These are phyloP conservation scores for Andrena marginata DNA, from an alignment of 2,888 invertebrate genomes.

Conservation along the genomic window DNA sequence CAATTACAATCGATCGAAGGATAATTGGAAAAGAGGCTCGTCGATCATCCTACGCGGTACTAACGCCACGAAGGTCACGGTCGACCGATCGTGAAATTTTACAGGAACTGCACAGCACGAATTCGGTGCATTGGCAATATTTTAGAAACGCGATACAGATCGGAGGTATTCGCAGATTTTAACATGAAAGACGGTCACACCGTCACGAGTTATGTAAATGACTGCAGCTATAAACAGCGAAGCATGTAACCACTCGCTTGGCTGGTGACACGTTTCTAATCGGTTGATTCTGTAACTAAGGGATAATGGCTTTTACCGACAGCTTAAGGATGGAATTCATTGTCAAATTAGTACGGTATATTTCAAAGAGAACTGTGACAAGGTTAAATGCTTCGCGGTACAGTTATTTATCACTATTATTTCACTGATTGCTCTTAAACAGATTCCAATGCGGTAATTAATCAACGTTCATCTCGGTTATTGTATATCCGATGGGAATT, in stretches of 20 bases:
- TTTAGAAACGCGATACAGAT: not conserved
- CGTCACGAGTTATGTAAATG: slow-evolving; percentile 37
- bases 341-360: not conserved
- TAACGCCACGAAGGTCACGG: slow-evolving; percentile 1
- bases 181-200: not conserved
- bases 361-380: not conserved
- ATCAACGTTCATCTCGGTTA: not conserved
- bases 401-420: not conserved
- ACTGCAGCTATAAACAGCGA: not conserved
- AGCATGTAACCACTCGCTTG: not conserved
- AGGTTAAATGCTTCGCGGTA: not conserved
- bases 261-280: slow-evolving; percentile 14
- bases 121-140: not conserved
- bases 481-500: not conserved
- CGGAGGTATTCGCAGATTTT: not conserved
- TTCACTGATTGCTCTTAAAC: not conserved
- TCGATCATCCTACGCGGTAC: not conserved
- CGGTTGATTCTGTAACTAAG: not conserved
- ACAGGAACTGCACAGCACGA: not conserved
- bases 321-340: not conserved
- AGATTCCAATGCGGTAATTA: not conserved
- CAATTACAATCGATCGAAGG: not conserved
- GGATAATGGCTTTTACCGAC: slow-evolving; percentile 1
- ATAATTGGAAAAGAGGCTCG: not conserved
- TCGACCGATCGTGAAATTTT: slow-evolving; percentile 5